Evolutionary conservation across 2,888 invertebrate genomes (phyloP).

Genomic region (Criorhina ranunculi): DNA sequence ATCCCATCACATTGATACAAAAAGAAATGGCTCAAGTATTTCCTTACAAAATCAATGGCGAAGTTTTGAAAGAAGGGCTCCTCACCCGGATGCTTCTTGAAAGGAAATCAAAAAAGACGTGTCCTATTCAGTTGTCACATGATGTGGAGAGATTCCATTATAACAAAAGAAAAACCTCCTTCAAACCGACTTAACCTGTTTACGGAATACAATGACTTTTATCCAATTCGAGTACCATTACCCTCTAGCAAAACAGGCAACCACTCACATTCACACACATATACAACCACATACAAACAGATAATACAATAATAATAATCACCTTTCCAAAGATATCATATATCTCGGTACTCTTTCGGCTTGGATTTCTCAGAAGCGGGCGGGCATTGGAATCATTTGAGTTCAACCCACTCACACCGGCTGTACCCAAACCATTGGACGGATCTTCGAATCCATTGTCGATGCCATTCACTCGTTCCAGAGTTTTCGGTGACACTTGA

Average conservation of each 20-base stretch:
- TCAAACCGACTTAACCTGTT: conserved; percentile 20
- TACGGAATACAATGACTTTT: conserved; percentile 10
- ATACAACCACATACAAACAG: conserved; percentile 14
- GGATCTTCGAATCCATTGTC: conserved; percentile 80
- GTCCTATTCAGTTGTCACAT: conserved; percentile 12
- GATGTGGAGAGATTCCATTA: conserved; percentile 15
- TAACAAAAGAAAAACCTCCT: not conserved
- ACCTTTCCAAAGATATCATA: conserved; percentile 83
- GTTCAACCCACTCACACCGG: conserved; percentile 75
- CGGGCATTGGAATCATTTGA: conserved; percentile 45
- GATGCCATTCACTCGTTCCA: conserved; percentile 83
- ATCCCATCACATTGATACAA: conserved; percentile 6
- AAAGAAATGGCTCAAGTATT: conserved; percentile 7
- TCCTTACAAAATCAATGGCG: conserved; percentile 21
- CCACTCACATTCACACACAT: conserved; percentile 1
- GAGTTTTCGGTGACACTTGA: conserved; percentile 82
- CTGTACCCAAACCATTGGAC: conserved; percentile 77
- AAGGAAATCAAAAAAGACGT: conserved; percentile 12
- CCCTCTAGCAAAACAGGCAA: not conserved
- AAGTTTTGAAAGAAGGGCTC: not conserved
- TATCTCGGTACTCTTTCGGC: conserved; percentile 78
- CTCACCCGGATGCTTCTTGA: not conserved
- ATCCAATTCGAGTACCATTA: conserved; percentile 7
- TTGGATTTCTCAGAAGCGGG: conserved; percentile 69
- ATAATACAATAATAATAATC: conserved; percentile 72